Evolutionary conservation across 2,113 vertebrate genomes (phyloP), one percentile per base, ranked within the genome.

Genomic region (Octodon degus): DNA sequence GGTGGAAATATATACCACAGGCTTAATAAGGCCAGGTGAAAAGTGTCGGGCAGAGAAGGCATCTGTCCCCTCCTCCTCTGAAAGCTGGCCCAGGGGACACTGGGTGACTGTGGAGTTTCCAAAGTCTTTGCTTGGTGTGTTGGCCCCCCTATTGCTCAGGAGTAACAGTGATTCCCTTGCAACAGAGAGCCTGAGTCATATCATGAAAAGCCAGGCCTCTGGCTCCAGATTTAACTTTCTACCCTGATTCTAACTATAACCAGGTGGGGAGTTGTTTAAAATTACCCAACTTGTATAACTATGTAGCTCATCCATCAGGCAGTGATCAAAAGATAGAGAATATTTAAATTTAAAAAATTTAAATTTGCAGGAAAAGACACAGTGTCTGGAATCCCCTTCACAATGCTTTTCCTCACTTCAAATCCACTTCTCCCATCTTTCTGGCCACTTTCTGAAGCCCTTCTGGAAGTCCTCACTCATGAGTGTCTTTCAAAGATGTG

Each of bases 1-100:
- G 93, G 81, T 95, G 97, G 93, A 98, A 98, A 97, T 88, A 91
- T 97, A 97, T 97, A 96, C 77, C 94, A 97, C 97, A 94, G 97
- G 93, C 86, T 95, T 88, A 96, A 95, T 90, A 94, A 96, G 96
- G 95, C 84, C 65, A 72, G 0, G 4, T n/a, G 81, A 63, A 62
- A 67, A 5, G 63, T 11, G 5, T 43, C 86, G 58, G 32, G 67
- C 32, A 70, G 16, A 2, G 63, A 90, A 76, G 34, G 58, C 11
- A 32, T 32, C 70, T 22, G 0, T 30, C 17, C 20, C 47, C 68
- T n/a, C 32, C 76, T 74, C 27, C 12, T 53, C 91, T 37, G 76
- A 84, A 58, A 80, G 43, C 43, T 5, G 7, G 60, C 4, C 74
- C 34, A 55, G 76, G 9, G 85, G 17, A 85, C 40, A 60, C 80